These are phyloP conservation scores for Nomada ruficornis DNA, from an alignment of 2,888 invertebrate species.

Conservation along the genomic window DNA sequence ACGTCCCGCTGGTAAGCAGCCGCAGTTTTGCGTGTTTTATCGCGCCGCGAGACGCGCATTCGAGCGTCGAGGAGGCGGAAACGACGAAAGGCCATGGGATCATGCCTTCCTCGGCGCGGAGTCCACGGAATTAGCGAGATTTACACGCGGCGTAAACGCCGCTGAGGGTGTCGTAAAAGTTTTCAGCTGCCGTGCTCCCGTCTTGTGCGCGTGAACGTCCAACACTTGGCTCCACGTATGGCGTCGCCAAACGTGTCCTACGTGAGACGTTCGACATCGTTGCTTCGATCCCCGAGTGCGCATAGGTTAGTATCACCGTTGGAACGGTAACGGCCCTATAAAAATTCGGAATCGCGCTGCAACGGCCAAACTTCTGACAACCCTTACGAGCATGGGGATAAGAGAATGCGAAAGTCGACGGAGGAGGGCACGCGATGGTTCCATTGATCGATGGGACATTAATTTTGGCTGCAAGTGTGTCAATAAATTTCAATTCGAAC, in stretches of 20 bases:
- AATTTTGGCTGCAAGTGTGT: slow-evolving; percentile 18
- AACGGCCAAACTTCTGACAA: slow-evolving; percentile 77
- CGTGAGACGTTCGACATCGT: slow-evolving; percentile 70
- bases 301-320: slow-evolving; percentile 75
- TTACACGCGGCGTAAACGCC: slow-evolving; percentile 81
- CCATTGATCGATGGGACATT: slow-evolving; percentile 43
- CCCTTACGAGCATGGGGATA: slow-evolving; percentile 60
- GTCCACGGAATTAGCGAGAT: slow-evolving; percentile 80
- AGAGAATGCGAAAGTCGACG: slow-evolving; percentile 23
- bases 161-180: slow-evolving; percentile 79
- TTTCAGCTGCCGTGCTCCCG: slow-evolving; percentile 67
- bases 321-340: slow-evolving; percentile 80
- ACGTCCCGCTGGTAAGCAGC: slow-evolving; percentile 27
- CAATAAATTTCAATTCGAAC: slow-evolving; percentile 5
- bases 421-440: not conserved
- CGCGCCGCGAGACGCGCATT: slow-evolving; percentile 46
- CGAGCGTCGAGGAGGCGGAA: slow-evolving; percentile 45
- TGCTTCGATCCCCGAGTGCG: slow-evolving; percentile 53
- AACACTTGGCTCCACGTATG: slow-evolving; percentile 55
- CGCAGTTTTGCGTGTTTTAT: slow-evolving; percentile 62
- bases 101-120: slow-evolving; percentile 43
- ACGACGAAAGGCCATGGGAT: slow-evolving; percentile 66
- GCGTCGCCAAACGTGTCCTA: slow-evolving; percentile 57
- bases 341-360: slow-evolving; percentile 80
- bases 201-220: slow-evolving; percentile 46